Conservation (phyloP, 2,797 vertebrate species). For the Telmatherina bonti region DNA sequence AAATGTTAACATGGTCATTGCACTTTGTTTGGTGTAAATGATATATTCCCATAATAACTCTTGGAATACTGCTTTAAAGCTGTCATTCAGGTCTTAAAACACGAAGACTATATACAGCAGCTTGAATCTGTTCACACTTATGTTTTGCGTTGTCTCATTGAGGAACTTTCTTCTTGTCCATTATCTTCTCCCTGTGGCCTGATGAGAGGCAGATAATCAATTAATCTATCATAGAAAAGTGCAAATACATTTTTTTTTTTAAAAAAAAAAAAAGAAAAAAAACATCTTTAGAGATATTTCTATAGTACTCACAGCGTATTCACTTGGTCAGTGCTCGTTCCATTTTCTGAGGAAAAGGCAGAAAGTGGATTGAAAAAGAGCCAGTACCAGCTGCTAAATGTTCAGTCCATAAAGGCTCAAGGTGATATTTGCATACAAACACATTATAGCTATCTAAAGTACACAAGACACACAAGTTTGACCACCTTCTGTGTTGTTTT, state of each 20-base stretch:
- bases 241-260: not conserved
- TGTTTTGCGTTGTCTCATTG: constrained; percentile 79
- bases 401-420: not conserved
- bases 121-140: constrained; percentile 25
- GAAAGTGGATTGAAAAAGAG: not conserved
- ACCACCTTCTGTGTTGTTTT: constrained; percentile 57
- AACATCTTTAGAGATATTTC: not conserved
- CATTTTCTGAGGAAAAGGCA: constrained; percentile 62
- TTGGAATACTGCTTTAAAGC: constrained; percentile 39
- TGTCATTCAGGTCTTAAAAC: constrained; percentile 16
- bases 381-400: not conserved
- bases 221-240: not conserved
- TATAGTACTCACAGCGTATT: constrained; percentile 71
- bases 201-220: constrained; percentile 16
- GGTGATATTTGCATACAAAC: not conserved
- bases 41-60: constrained; percentile 1
- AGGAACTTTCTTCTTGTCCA: constrained; percentile 61
- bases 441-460: no score
- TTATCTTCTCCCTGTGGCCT: constrained; percentile 83
- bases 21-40: not conserved
- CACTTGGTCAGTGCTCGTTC: constrained; percentile 46
- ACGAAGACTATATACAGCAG: constrained; percentile 1
- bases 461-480: not conserved
- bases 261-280: no score
- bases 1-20: constrained; percentile 15